A percentile compares a stretch with the other conserved stretches of the same genome.
phyloP scores from a whole-genome alignment of 2,113 vertebrate genomes.

The Terrapene triunguis region DNA sequence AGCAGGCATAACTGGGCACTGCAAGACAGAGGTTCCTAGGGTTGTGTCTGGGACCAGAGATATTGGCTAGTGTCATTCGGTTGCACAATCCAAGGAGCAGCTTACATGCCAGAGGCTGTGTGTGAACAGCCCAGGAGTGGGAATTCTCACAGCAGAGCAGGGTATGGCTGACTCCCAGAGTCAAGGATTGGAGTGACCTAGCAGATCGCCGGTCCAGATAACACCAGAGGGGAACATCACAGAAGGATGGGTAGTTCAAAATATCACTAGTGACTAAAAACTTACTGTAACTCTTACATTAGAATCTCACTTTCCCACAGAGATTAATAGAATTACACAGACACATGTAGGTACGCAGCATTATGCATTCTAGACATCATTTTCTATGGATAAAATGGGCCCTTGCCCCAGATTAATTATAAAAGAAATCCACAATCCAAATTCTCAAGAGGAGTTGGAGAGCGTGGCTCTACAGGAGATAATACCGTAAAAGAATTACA shows the following conservation, averaged over 20 bases:
- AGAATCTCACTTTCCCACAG: not conserved
- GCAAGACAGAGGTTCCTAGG: too few relatives aligned
- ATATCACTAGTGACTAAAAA: not conserved
- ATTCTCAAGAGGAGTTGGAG: not conserved
- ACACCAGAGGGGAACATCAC: too few relatives aligned
- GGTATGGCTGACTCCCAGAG: too few relatives aligned
- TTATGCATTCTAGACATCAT: not conserved
- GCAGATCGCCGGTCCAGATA: too few relatives aligned
- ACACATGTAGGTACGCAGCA: not conserved
- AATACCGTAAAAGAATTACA: not conserved
- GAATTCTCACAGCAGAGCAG: too few relatives aligned
- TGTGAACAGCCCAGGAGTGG: too few relatives aligned
- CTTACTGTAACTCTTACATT: not conserved
- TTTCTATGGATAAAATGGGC: not conserved
- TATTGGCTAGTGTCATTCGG: too few relatives aligned
- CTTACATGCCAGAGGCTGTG: too few relatives aligned
- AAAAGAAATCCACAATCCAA: not conserved
- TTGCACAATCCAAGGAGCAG: too few relatives aligned
- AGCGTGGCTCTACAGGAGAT: not conserved
- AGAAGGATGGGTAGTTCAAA: not conserved
- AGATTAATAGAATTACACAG: not conserved
- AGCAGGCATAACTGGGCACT: too few relatives aligned
- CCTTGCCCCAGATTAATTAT: not conserved
- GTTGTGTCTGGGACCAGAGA: too few relatives aligned
- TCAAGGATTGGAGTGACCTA: too few relatives aligned